A percentile compares a stretch with the other conserved stretches of the same genome.
These are phyloP conservation scores for Lamellibrachia satsuma DNA, from an alignment of 2,888 invertebrate species.

Conservation along the genomic window DNA sequence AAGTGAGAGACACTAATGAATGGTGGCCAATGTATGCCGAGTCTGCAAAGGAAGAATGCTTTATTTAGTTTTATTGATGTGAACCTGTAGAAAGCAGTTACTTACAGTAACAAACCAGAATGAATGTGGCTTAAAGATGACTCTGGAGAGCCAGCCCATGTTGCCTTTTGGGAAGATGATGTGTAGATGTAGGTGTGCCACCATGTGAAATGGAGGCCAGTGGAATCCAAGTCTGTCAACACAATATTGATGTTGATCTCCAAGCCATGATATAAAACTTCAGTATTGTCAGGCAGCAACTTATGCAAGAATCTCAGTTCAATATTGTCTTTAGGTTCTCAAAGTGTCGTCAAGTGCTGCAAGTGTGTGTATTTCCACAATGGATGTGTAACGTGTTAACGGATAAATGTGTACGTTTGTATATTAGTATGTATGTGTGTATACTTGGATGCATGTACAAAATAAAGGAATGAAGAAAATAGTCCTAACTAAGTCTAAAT, in stretches of 20 bases:
- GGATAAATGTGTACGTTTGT: too few relatives aligned
- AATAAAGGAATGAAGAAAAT: too few relatives aligned
- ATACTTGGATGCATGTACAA: too few relatives aligned
- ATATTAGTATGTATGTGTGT: too few relatives aligned
- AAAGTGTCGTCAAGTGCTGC: too few relatives aligned
- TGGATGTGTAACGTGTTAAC: too few relatives aligned
- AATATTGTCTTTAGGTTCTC: too few relatives aligned
- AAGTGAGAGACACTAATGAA: not conserved
- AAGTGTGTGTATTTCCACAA: too few relatives aligned
- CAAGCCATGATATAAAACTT: too few relatives aligned
- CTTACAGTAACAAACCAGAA: conserved; percentile 17
- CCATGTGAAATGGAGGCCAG: conserved; percentile 88
- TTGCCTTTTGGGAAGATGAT: conserved; percentile 81
- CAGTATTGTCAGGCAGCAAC: too few relatives aligned
- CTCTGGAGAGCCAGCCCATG: conserved; percentile 70
- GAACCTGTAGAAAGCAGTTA: not conserved
- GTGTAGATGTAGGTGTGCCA: conserved; percentile 85
- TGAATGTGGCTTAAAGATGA: not conserved
- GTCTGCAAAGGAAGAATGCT: not conserved
- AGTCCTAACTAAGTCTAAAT: too few relatives aligned
- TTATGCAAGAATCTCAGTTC: too few relatives aligned
- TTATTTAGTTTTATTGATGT: not conserved
- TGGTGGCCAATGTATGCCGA: not conserved
- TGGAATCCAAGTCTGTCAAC: conserved; percentile 79
- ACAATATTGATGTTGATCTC: not conserved